Evolutionary conservation across 2,797 vertebrate species (phyloP), one percentile per base, ranked within the genome.

Genomic region (Pyrocephalus nanus): DNA sequence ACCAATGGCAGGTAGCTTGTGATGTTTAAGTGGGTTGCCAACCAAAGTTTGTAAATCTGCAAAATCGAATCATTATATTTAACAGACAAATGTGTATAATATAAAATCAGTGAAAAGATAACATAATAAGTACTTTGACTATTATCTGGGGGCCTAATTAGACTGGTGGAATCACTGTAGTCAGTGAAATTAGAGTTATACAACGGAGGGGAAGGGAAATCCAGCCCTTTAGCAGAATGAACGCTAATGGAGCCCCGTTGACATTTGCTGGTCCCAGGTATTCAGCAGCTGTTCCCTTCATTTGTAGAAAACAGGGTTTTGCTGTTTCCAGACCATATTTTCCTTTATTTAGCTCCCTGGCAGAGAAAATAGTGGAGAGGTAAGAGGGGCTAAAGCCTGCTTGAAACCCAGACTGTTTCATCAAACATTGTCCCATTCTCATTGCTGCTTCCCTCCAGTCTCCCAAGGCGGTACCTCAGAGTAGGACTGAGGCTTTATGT

Each of bases 121-220:
- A 94, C 91, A 95, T 92, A 96, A 76, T 95, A 95, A 96, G 92
- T 96, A 76, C 94, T 94, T 92, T 94, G 88, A 86, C 92, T 96
- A 93, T 95, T 96, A 95, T 96, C 96, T 96, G 43, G 93, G 92
- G 87, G 93, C 92, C 95, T 96, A 96, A 94, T 97, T 97, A 96
- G 77, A 61, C 84, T 42, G 53, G 74, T 88, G 72, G 83, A 96
- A 94, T 94, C 91, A 91, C 64, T 93, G 83, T 69, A 95, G 86
- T 93, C 86, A 91, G 93, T 90, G 84, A 94, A 96, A 93, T 95
- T 92, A 77, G 71, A 93, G 80, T 94, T 88, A 29, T 34, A 87
- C 80, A 92, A 92, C 61, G 55, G 29, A 78, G 88, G 88, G 90
- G 90, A 94, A 95, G 86, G 90, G 71, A 95, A 95, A 89, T 74